Evolutionary conservation across 2,888 invertebrate species (phyloP).

Genomic region (Ophion ellenae): DNA sequence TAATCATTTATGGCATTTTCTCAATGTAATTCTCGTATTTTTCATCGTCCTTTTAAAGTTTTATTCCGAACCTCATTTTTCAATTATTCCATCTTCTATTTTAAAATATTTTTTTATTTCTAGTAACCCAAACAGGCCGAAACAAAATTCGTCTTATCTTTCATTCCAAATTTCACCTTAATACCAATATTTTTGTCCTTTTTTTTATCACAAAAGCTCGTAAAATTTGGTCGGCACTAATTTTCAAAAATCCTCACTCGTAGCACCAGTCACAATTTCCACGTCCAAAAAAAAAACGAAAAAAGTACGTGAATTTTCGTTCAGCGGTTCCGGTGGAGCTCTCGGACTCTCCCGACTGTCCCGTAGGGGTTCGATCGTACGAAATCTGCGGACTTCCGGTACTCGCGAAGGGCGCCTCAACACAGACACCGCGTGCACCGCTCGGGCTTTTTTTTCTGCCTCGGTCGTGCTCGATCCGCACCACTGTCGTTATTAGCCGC

Average conservation of each 20-base stretch:
- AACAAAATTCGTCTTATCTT: background rate
- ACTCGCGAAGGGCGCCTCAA: background rate
- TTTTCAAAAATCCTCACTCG: background rate
- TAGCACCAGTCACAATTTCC: background rate
- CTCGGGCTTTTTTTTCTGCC: background rate
- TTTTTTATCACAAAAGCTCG: no score
- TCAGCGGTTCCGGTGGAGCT: no score
- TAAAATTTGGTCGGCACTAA: background rate
- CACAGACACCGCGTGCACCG: background rate
- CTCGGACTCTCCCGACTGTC: background rate
- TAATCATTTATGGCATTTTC: constrained; percentile 27
- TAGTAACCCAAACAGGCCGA: background rate
- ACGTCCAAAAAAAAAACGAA: background rate
- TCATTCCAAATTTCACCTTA: background rate
- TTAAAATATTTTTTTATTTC: no score
- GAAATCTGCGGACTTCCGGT: constrained; percentile 12
- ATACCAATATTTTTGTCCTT: background rate
- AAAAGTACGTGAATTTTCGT: no score
- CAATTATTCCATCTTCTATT: background rate
- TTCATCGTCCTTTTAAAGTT: background rate
- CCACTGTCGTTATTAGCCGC: background rate
- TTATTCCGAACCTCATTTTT: background rate
- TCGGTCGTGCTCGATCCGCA: background rate
- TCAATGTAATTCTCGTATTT: constrained; percentile 21
- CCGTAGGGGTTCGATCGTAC: background rate